A percentile compares a stretch with the other conserved stretches of the same genome.
Evolutionary conservation across 2,888 invertebrate species (phyloP).

Genomic region (Villa cingulata): DNA sequence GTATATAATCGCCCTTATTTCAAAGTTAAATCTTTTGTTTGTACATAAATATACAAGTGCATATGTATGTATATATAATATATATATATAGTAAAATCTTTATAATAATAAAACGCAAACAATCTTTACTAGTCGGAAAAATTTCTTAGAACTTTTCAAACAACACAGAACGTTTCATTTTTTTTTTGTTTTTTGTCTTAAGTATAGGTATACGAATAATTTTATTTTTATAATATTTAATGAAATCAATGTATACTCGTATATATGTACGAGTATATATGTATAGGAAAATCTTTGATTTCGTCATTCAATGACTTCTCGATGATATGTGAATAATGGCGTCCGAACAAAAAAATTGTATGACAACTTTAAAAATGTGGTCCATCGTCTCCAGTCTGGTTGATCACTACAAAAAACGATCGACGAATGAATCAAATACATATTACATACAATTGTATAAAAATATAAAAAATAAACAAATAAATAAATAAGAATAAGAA

Average conservation of each 20-base stretch:
- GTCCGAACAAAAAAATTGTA: conserved; percentile 6
- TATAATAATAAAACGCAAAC: neutral
- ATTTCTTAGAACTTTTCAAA: neutral
- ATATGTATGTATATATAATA: no score
- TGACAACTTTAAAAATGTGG: conserved; percentile 12
- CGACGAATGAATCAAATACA: neutral
- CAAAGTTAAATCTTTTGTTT: neutral
- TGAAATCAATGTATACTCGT: no score
- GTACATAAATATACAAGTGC: no score
- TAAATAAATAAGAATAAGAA: neutral
- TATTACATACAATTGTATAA: neutral
- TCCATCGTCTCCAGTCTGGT: neutral
- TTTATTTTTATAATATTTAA: no score
- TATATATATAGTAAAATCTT: no score
- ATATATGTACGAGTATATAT: no score
- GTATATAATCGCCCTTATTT: neutral
- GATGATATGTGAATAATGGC: neutral
- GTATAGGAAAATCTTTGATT: neutral
- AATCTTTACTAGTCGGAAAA: neutral
- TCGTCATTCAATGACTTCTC: no score
- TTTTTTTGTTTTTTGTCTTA: conserved; percentile 1
- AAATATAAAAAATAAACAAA: neutral
- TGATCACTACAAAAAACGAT: neutral
- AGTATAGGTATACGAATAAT: no score
- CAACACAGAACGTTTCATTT: neutral